Conservation (phyloP, 2,113 vertebrate genomes). For the Lampris megalopsis region DNA sequence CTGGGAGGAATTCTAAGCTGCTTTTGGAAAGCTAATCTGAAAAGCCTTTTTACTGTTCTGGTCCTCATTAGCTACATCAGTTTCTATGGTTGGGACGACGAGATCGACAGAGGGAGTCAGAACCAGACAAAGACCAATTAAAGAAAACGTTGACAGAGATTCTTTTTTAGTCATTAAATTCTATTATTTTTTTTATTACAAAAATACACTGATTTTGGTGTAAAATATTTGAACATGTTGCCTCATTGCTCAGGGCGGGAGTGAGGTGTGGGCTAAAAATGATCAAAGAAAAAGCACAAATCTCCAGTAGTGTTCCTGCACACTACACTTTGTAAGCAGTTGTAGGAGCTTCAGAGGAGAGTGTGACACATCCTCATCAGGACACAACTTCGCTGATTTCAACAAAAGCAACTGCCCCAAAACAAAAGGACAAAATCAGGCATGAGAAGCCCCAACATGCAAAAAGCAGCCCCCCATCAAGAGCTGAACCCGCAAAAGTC, state of each 20-base stretch:
- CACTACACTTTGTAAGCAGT: background rate
- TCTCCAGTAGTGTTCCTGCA: background rate
- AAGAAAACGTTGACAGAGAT: background rate
- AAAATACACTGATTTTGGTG: constrained; percentile 1
- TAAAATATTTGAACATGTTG: background rate
- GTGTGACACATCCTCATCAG: constrained; percentile 7
- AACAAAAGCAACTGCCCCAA: background rate
- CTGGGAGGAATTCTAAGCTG: constrained; percentile 12
- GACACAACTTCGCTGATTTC: background rate
- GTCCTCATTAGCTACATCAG: constrained; percentile 36
- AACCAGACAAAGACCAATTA: background rate
- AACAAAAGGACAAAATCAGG: background rate
- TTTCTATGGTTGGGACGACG: background rate
- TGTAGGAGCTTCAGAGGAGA: background rate
- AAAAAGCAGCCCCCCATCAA: background rate
- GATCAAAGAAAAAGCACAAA: background rate
- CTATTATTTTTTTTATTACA: background rate
- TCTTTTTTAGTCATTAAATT: background rate
- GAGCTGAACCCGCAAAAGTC: too few species aligned
- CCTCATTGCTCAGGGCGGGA: background rate
- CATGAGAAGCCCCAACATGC: background rate
- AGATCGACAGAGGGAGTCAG: background rate
- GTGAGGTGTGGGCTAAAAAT: too few species aligned
- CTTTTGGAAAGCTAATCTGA: constrained; percentile 47
- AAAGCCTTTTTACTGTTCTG: constrained; percentile 33